Percentiles rank a stretch among this genome's conserved stretches.
These are phyloP conservation scores for Rhamnusium bicolor DNA, from an alignment of 2,888 invertebrate genomes.

Conservation along the genomic window DNA sequence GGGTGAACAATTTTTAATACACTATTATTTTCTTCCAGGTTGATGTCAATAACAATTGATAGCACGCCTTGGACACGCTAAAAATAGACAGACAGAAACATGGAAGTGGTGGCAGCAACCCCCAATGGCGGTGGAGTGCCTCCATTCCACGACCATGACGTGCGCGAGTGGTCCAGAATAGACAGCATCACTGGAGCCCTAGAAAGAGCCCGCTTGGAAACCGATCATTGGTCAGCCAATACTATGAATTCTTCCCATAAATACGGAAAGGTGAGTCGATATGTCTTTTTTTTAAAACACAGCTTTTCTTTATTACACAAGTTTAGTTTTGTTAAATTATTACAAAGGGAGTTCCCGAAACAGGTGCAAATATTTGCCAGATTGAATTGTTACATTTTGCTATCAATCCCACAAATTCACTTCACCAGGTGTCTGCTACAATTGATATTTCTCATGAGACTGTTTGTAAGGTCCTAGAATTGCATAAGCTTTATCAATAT, in stretches of 20 bases:
- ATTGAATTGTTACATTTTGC: too few relatives aligned
- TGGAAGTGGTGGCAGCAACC: slow-evolving; percentile 70
- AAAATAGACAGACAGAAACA: slow-evolving; percentile 42
- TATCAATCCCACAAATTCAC: too few relatives aligned
- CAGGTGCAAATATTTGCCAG: too few relatives aligned
- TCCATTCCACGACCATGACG: slow-evolving; percentile 73
- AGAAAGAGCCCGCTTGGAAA: slow-evolving; percentile 73
- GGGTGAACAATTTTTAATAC: too few relatives aligned
- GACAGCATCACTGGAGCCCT: slow-evolving; percentile 74
- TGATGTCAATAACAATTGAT: slow-evolving; percentile 60
- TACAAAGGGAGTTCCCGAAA: too few relatives aligned
- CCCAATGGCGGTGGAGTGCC: slow-evolving; percentile 64
- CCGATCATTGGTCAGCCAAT: slow-evolving; percentile 73
- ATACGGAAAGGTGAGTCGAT: slow-evolving; percentile 72
- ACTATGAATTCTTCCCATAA: slow-evolving; percentile 71
- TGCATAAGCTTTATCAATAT: too few relatives aligned
- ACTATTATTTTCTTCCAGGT: slow-evolving; percentile 56
- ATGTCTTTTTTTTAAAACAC: neutral
- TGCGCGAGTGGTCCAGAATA: slow-evolving; percentile 74
- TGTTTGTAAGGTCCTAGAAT: too few relatives aligned
- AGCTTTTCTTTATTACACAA: too few relatives aligned
- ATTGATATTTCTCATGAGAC: too few relatives aligned
- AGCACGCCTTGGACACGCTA: slow-evolving; percentile 54
- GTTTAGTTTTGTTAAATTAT: too few relatives aligned
- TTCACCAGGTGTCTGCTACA: too few relatives aligned